A percentile compares a stretch with the other conserved stretches of the same genome.
These are phyloP conservation scores for Clytia hemisphaerica DNA, from an alignment of 30 jellyfish, hydroid and myxozoan species.

Conservation along the genomic window DNA sequence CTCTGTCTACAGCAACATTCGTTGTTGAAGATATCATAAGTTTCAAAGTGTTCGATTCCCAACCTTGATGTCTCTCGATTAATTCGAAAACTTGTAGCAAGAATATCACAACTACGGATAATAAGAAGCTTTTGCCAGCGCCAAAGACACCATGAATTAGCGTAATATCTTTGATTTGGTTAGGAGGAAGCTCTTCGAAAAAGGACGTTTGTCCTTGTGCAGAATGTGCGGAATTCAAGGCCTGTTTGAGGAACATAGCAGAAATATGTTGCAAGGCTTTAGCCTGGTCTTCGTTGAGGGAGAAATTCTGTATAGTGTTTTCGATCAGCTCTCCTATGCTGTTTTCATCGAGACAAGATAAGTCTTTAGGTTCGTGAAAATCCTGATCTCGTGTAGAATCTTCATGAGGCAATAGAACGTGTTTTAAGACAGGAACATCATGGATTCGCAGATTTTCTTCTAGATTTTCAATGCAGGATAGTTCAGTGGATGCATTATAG, in stretches of 20 bases:
- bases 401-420: neutral
- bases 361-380: neutral
- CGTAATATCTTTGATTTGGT: neutral
- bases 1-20: slow-evolving; percentile 65
- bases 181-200: too few species aligned
- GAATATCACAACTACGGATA: slow-evolving; percentile 44
- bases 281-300: slow-evolving; percentile 41
- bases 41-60: slow-evolving; percentile 16
- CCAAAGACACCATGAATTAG: slow-evolving; percentile 41
- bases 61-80: neutral
- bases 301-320: neutral
- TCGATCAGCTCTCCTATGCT: neutral
- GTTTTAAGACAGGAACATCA: slow-evolving; percentile 39
- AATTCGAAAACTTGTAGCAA: slow-evolving; percentile 20
- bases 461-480: slow-evolving; percentile 36
- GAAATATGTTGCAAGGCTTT: slow-evolving; percentile 30
- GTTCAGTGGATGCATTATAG: slow-evolving; percentile 55
- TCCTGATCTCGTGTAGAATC: neutral
- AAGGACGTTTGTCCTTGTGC: too few species aligned
- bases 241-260: slow-evolving; percentile 18
- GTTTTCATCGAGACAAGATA: neutral
- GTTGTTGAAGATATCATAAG: slow-evolving; percentile 50
- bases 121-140: slow-evolving; percentile 52
- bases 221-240: too few species aligned
- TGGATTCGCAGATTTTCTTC: neutral